Base-by-base conservation (phyloP, 92 coral and sea anemone genomes). In the Porites divaricata region DNA sequence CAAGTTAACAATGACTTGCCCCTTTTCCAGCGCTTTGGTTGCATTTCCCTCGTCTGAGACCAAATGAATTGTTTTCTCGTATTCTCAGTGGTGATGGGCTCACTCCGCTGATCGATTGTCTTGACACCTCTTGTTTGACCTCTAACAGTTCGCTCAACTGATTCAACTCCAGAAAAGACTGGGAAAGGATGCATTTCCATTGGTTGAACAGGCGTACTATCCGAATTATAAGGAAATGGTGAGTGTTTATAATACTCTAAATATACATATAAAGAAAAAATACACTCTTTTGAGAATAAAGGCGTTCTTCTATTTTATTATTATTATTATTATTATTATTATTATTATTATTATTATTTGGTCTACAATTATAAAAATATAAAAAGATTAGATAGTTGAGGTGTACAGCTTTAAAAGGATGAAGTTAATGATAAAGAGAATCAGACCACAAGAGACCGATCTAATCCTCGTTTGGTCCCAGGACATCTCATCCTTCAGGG, bases 201-300 rank as follows among this genome's bases (percentile, higher is more conserved):
- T 96, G 64, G 83, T 96, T 13, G 97, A 95, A 63, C 99, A 96
- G 74, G 98, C 99, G 23, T 96, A 95, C 85, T 96, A 96, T 81
- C 99, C 99, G 51, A 95, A 96, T 77, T 90, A 96, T 90, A 96
- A 95, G 81, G 99, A 96, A 88, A 96, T 96, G 99, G 99, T 96
- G 75, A 87, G 98, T 93, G 41, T 20, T 14, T 3, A 35, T 4
- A 35, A 35, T 35, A 4, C 45, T 35, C 45, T 35, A 35, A 35
- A 35, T 35, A 35, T 35, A 35, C 0, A 35, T 35, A 5, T 35
- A 35, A 35, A 35, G 45, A 35, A 25, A 49, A 5, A 53, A 45
- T 20, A 23, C 85, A 54, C 5, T n/a, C 8, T 76, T 35, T 72
- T 19, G n/a, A 17, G 22, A 48, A 20, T 57, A 25, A 24, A 12